Base-by-base conservation (phyloP, 2,888 invertebrate species). In the Anthophora plumipes region DNA sequence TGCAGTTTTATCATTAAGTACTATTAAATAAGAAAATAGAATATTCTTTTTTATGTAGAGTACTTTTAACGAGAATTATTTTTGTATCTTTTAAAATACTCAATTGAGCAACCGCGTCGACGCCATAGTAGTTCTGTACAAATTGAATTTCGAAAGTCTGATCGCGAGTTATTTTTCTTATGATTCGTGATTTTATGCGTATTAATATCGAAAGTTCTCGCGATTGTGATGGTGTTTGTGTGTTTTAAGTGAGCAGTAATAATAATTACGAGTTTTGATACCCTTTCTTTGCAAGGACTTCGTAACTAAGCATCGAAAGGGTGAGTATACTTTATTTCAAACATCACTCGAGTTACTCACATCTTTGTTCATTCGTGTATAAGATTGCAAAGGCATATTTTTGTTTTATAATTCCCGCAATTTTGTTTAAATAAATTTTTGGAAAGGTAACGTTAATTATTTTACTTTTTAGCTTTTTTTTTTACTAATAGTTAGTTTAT, bases 71-170 rank as follows among this genome's bases (percentile, higher is more conserved):
- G 22, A 11, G 3, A 66, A 25, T 66, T 41, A 54, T 25, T 41
- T 25, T 25, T n/a, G 17, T n/a, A 6, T 20, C 1, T 22, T 12
- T 67, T n/a, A 2, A 20, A 20, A 46, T 2, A 46, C 7, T 37
- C 14, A 37, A 46, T 39, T 66, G 66, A 66, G 0, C n/a, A 52
- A 39, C 3, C n/a, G 6, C 3, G 7, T 37, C 3, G 57, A 46
- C 14, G 46, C 57, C 68, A 68, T 68, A 0, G 57, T 68, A 31
- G 46, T 57, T 46, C 7, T 14, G 9, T 68, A 25, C 1, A 14
- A 55, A n/a, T 67, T 55, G 5, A 31, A 43, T 54, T 14, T 5
- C 0, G 41, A 5, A 25, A 9, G 12, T 14, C 14, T 1, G n/a
- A n/a, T 12, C 7, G 17, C 3, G 12, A 41, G n/a, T 17, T 20